phyloP scores from a whole-genome alignment of 2,113 vertebrate genomes.

The Meleagris gallopavo region DNA sequence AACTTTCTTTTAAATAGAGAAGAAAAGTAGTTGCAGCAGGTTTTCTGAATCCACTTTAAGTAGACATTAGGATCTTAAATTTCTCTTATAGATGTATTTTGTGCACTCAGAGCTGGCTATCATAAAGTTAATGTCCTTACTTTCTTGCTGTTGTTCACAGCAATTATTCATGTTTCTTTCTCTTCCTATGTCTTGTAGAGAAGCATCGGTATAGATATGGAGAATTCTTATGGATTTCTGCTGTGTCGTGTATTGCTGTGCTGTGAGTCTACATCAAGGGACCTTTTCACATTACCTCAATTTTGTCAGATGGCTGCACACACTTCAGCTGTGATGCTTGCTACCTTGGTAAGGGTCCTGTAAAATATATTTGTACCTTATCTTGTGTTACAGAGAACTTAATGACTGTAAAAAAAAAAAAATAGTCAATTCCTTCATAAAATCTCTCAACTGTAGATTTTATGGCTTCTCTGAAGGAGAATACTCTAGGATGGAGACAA shows the following conservation, averaged over 20 bases:
- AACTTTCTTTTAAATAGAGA: not conserved
- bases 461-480: not conserved
- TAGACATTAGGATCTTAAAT: not conserved
- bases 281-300: not conserved
- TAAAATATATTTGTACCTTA: not conserved
- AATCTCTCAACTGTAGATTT: not conserved
- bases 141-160: not conserved
- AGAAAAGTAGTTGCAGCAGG: not conserved
- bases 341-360: not conserved
- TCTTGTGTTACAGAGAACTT: not conserved
- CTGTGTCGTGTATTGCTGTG: not conserved
- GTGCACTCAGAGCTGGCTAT: not conserved
- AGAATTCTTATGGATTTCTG: not conserved
- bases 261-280: not conserved
- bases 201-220: not conserved
- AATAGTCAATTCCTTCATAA: not conserved
- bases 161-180: not conserved
- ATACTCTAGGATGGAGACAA: not conserved
- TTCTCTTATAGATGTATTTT: not conserved
- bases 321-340: fast-evolving
- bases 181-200: not conserved
- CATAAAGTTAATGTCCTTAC: not conserved
- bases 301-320: not conserved
- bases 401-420: not conserved
- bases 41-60: not conserved